Conservation (phyloP, 2,888 invertebrate species). For the Ormyrus pomaceus region DNA sequence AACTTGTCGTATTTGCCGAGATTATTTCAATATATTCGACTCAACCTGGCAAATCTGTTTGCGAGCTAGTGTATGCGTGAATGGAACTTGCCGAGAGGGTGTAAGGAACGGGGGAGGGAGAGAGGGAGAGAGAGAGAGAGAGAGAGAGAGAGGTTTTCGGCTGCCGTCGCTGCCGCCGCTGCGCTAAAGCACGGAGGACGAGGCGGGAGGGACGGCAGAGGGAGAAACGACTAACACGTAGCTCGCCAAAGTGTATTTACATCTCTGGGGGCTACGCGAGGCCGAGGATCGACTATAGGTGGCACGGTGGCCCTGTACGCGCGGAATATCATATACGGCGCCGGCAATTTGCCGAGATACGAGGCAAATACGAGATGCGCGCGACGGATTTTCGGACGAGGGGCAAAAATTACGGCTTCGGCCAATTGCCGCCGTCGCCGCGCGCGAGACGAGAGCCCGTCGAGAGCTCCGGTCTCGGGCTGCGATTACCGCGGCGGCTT, state of each 20-base stretch:
- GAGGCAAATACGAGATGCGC: too few relatives aligned
- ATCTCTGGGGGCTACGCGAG: background rate
- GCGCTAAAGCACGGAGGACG: background rate
- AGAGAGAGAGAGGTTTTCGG: background rate
- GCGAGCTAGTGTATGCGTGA: slow-evolving; percentile 74
- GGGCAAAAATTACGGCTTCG: too few relatives aligned
- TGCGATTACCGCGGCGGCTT: too few relatives aligned
- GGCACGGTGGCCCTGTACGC: too few relatives aligned
- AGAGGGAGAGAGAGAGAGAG: slow-evolving; percentile 1
- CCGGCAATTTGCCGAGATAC: too few relatives aligned
- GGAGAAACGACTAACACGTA: slow-evolving; percentile 39
- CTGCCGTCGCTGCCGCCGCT: background rate
- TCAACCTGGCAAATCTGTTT: slow-evolving; percentile 75
- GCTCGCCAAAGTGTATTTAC: slow-evolving; percentile 48
- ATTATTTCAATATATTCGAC: slow-evolving; percentile 77
- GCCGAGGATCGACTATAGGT: background rate
- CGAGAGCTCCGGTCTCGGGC: too few relatives aligned
- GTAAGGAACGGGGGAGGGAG: background rate
- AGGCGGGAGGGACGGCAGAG: background rate
- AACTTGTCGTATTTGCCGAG: slow-evolving; percentile 76
- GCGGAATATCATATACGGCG: too few relatives aligned
- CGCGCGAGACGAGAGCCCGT: too few relatives aligned
- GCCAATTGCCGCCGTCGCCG: too few relatives aligned
- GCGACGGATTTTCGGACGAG: too few relatives aligned
- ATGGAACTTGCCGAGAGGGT: slow-evolving; percentile 69